Percentiles rank a stretch among this genome's conserved stretches.
phyloP scores from a whole-genome alignment of 2,797 vertebrate species.

The Triplophysa bombifrons region DNA sequence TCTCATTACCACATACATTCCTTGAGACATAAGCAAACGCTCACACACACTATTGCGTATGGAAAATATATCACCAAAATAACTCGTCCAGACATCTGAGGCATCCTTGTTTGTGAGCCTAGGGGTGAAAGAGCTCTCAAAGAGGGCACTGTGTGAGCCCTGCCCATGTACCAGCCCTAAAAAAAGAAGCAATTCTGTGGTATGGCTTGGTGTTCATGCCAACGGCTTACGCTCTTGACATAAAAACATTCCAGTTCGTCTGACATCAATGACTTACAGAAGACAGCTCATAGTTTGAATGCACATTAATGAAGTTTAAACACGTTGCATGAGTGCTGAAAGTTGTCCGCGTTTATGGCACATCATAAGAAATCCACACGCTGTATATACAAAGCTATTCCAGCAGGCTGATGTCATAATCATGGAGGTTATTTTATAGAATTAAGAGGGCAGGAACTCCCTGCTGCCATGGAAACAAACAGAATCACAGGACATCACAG shows the following conservation, averaged over 20 bases:
- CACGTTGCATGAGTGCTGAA: neutral
- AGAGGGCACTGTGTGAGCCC: slow-evolving; percentile 8
- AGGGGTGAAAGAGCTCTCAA: slow-evolving; percentile 4
- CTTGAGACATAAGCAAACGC: slow-evolving; percentile 22
- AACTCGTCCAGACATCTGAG: slow-evolving; percentile 27
- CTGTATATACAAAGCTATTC: slow-evolving; percentile 4
- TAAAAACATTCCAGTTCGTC: slow-evolving; percentile 27
- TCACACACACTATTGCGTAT: slow-evolving; percentile 40
- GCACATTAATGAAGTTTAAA: slow-evolving; percentile 3
- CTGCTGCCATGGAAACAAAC: slow-evolving; percentile 40
- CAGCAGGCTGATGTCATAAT: slow-evolving; percentile 6
- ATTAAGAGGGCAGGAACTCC: neutral
- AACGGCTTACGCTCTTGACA: neutral
- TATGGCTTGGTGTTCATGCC: slow-evolving; percentile 12
- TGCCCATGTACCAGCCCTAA: slow-evolving; percentile 22
- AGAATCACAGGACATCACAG: slow-evolving; percentile 12
- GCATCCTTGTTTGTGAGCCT: slow-evolving; percentile 37
- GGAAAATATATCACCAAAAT: slow-evolving; percentile 40
- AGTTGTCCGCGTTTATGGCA: neutral
- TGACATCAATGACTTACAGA: neutral
- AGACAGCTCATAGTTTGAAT: neutral
- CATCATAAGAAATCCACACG: slow-evolving; percentile 13
- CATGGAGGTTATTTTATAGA: slow-evolving; percentile 1
- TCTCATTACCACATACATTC: slow-evolving; percentile 72
- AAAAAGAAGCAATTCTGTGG: slow-evolving; percentile 38